Evolutionary conservation across 1,140 invertebrate genomes (phyloP), one percentile per base, ranked within the genome.

Genomic region (Catajapyx aquilonaris): DNA sequence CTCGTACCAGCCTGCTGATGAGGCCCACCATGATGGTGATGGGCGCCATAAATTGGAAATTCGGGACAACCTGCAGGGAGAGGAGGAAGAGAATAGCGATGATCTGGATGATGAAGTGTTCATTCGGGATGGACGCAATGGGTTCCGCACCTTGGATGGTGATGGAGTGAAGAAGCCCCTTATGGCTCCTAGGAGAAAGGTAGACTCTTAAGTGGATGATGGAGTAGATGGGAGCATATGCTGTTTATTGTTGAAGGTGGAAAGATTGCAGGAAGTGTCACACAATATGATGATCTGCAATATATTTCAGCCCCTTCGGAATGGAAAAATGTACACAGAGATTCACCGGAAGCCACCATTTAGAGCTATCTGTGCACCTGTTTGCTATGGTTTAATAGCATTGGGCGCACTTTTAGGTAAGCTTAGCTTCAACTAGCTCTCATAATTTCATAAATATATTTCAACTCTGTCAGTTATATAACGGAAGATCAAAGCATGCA

Each of bases 21-120:
- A 42, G 38, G 41, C 41, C 41, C 10, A 39, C 41, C 17, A n/a
- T n/a, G n/a, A n/a, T n/a, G n/a, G n/a, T n/a, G n/a, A n/a, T n/a
- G n/a, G n/a, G n/a, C n/a, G n/a, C n/a, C n/a, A n/a, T n/a, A 48
- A 48, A 32, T 39, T 48, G 36, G 48, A 50, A 35, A 34, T 48
- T 22, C 32, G 25, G 33, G 48, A 28, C 7, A 28, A 28, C 23
- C 13, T 28, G 7, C 7, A 28, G 13, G n/a, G n/a, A n/a, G 62
- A 64, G 17, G 69, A 71, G 28, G 68, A 71, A 31, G 68, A 71
- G 47, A 43, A 66, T 13, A 69, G 66, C 40, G 50, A 52, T 41
- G 75, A 78, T 52, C 66, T 76, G 3, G 76, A 79, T 47, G 76
- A 79, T 52, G 72, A 75, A 50, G 76, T 80, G 11, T 79, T 80